Base-by-base conservation (phyloP, 2,797 vertebrate genomes). In the Clarias platycephalus region DNA sequence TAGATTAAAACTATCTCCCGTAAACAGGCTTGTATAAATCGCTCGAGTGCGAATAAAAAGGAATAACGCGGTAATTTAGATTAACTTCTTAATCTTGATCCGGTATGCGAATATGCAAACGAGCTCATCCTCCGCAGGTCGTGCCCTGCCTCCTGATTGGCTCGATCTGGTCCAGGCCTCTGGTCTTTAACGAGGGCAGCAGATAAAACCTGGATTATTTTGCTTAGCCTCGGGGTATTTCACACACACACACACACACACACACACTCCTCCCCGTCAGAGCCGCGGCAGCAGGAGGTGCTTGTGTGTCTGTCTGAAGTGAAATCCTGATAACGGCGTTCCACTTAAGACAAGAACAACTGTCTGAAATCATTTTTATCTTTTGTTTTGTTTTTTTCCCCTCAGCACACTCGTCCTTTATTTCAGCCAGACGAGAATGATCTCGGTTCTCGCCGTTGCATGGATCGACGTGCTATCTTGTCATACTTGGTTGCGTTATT, bases 11-110 rank as follows among this genome's bases (percentile, higher is more conserved):
- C 80, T 87, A 87, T 89, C 82, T 87, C 90, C 90, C 93, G 92
- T 79, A 81, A 89, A 89, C 88, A 86, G 91, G 93, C 92, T 94
- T 92, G 93, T 90, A 92, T 72, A 89, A 88, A 78, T 90, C 81
- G 85, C 89, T 88, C 70, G 67, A 84, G 83, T 89, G 88, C 77
- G 40, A 64, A 49, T 20, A 64, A 49, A 44, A 64, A 49, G 1
- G 15, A 28, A 49, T 26, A 40, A 40, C 76, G 62, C 16, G 20
- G n/a, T 64, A 7, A 64, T 64, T 22, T 64, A 88, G 93, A 94
- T 95, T 95, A 94, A 92, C 90, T 93, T 92, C 92, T 93, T 89
- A 93, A 95, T 94, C 93, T 87, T 91, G 90, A 88, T 88, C 10
- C 88, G 91, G 92, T 90, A 90, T 90, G 90, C 91, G 67, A 83